A percentile compares a stretch with the other conserved stretches of the same genome.
phyloP scores from a whole-genome alignment of 2,113 vertebrate species.

The Apteryx owenii region DNA sequence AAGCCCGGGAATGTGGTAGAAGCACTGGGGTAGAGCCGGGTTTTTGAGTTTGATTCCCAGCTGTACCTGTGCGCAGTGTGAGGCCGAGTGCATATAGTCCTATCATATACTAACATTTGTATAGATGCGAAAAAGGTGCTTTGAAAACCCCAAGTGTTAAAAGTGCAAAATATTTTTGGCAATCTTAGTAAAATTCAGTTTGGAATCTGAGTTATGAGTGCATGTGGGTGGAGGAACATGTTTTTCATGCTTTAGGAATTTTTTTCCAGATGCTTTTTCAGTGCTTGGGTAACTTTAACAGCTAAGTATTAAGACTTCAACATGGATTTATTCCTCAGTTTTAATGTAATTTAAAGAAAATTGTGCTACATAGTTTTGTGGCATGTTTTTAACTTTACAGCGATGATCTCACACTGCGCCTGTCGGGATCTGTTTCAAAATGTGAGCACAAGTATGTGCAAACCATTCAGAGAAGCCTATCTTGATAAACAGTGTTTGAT shows the following conservation, averaged over 20 bases:
- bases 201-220: conserved; percentile 70
- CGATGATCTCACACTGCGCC: not conserved
- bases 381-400: not conserved
- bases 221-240: conserved; percentile 70
- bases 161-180: conserved; percentile 52
- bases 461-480: not conserved
- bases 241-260: conserved; percentile 71
- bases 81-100: not conserved
- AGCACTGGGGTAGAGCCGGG: not conserved
- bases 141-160: conserved; percentile 36
- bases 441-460: not conserved
- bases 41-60: not conserved
- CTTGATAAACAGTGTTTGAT: not conserved
- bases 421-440: not conserved
- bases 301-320: not conserved
- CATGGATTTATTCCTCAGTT: not conserved
- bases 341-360: not conserved
- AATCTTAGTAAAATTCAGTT: conserved; percentile 44
- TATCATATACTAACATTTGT: not conserved
- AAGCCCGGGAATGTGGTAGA: not conserved
- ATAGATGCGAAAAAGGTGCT: not conserved
- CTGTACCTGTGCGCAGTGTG: not conserved
- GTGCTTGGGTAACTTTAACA: conserved; percentile 35
- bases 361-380: not conserved
- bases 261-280: conserved; percentile 67